These are phyloP conservation scores for Teinopalpus imperialis DNA, from an alignment of 2,888 invertebrate species.

Conservation along the genomic window DNA sequence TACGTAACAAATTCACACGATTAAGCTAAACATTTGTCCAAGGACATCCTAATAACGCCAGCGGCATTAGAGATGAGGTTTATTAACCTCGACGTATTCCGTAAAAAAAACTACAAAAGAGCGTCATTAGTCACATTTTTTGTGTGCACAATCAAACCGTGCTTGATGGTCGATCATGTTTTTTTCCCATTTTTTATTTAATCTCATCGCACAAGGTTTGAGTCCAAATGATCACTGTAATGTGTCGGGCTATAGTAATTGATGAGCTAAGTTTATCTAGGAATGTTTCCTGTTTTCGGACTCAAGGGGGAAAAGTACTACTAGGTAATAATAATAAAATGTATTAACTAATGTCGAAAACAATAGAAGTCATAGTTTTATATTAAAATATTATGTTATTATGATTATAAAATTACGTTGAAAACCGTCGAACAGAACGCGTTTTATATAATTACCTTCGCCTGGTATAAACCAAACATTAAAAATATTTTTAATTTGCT, in stretches of 20 bases:
- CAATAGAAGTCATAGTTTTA: no score
- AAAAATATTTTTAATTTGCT: no score
- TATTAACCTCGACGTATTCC: neutral
- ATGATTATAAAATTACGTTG: no score
- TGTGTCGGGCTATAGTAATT: neutral
- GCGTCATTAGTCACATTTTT: conserved; percentile 8
- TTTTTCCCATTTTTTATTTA: neutral
- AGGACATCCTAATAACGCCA: neutral
- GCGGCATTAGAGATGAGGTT: neutral
- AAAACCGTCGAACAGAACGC: no score
- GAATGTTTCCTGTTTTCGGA: neutral
- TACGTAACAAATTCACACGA: neutral
- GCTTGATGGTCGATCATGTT: neutral
- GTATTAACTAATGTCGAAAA: no score
- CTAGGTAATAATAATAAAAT: no score
- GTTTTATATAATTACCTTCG: no score
- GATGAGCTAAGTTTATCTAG: conserved; percentile 7
- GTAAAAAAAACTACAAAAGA: conserved; percentile 8
- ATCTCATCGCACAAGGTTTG: neutral
- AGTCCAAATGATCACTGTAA: neutral
- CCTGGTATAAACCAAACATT: no score
- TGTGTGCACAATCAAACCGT: neutral
- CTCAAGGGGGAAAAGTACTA: no score
- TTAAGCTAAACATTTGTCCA: neutral
- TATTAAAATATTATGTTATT: no score